Percentiles rank a stretch among this genome's conserved stretches.
phyloP scores from a whole-genome alignment of 2,888 invertebrate genomes.

The Ectemnius continuus region DNA sequence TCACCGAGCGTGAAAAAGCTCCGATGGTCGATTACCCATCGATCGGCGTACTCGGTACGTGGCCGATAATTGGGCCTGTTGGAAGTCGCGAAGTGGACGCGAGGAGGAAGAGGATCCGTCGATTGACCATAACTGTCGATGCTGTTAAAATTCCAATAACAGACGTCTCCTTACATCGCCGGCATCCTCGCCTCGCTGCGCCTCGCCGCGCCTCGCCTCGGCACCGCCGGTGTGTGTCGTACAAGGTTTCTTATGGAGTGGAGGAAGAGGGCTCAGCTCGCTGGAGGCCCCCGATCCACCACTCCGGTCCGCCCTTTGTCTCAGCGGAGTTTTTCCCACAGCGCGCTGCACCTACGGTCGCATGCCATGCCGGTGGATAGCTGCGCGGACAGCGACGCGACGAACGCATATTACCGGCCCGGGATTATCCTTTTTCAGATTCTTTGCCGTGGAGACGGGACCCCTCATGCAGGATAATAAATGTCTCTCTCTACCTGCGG shows the following conservation, averaged over 20 bases:
- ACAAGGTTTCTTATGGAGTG: constrained; percentile 41
- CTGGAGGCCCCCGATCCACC: constrained; percentile 37
- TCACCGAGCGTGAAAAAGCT: too few species aligned
- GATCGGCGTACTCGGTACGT: too few species aligned
- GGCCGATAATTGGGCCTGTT: too few species aligned
- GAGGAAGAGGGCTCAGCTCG: constrained; percentile 28
- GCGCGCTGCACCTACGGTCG: constrained; percentile 28
- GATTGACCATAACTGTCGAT: constrained; percentile 31
- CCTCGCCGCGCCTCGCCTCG: constrained; percentile 13
- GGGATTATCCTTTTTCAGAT: constrained; percentile 53
- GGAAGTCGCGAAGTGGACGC: background rate
- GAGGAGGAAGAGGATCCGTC: background rate
- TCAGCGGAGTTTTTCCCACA: background rate
- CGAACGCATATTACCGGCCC: constrained; percentile 50
- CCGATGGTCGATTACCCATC: too few species aligned
- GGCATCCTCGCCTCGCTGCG: constrained; percentile 13
- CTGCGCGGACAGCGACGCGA: constrained; percentile 30
- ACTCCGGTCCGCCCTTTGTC: constrained; percentile 16
- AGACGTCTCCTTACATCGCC: constrained; percentile 26
- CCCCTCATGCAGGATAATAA: constrained; percentile 61
- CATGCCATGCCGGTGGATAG: constrained; percentile 38
- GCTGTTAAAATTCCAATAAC: constrained; percentile 64
- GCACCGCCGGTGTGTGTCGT: background rate
- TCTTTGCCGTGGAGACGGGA: constrained; percentile 50
- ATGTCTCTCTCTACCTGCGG: constrained; percentile 66